phyloP scores from a whole-genome alignment of 2,797 vertebrate species.

The Neosilurus hyrtlii region DNA sequence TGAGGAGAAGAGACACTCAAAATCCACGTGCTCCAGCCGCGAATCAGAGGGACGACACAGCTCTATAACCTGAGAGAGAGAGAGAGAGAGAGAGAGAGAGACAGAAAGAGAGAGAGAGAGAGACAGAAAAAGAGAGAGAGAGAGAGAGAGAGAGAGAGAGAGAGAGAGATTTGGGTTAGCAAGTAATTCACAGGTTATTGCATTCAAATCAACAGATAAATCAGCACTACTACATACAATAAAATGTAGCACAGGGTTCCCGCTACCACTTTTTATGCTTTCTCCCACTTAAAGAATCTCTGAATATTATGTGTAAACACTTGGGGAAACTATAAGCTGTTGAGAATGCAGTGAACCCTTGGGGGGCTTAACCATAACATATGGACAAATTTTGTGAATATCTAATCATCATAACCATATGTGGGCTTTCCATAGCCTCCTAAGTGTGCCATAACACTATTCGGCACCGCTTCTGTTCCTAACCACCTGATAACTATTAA shows the following conservation, averaged over 20 bases:
- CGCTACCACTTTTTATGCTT: background rate
- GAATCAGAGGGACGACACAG: constrained; percentile 92
- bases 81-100: too few relatives aligned
- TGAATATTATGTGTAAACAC: background rate
- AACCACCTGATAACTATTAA: too few relatives aligned
- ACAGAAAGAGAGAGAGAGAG: background rate
- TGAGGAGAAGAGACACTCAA: constrained; percentile 91
- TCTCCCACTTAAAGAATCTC: background rate
- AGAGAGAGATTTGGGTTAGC: background rate
- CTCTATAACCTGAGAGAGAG: constrained; percentile 76
- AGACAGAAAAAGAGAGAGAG: background rate
- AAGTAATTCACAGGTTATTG: background rate
- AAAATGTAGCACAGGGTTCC: background rate
- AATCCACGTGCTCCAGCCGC: constrained; percentile 94
- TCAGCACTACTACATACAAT: background rate
- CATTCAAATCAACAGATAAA: background rate
- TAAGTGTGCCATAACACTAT: too few relatives aligned
- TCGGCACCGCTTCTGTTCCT: too few relatives aligned
- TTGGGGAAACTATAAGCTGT: background rate
- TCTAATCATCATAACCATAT: background rate
- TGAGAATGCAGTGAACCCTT: background rate
- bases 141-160: background rate
- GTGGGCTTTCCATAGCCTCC: background rate
- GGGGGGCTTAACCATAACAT: background rate
- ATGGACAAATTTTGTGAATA: background rate